Base-by-base conservation (phyloP, 2,797 vertebrate species). In the Salarias fasciatus region DNA sequence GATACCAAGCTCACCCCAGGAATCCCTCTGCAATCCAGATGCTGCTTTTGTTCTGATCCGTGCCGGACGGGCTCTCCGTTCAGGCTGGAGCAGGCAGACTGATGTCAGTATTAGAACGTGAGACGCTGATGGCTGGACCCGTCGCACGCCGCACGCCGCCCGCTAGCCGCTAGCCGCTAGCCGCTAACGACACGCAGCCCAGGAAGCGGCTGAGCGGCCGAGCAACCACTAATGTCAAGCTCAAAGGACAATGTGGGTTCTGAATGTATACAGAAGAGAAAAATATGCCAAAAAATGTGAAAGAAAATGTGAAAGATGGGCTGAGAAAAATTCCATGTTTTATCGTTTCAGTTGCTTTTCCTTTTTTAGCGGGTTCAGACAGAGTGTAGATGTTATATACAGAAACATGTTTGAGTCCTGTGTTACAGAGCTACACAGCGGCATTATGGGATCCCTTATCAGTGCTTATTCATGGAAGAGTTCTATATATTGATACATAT, bases 1-100 rank as follows among this genome's bases (percentile, higher is more conserved):
- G n/a, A n/a, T n/a, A n/a, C n/a, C 54, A 58, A 71, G 65, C 61
- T 57, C 59, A 58, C 72, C 53, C 24, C 63, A 63, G 69, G 35
- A 63, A 24, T 72, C 71, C 86, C 89, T 92, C 90, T 89, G 64
- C 38, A 72, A 92, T 60, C 87, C 79, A 88, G 84, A 83, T 79
- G 84, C 80, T 82, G 86, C 66, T 80, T 79, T 77, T 45, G 56
- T 13, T 61, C 56, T 59, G 45, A 63, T 1, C 1, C 1, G 33
- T 9, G 55, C 67, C 66, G 53, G 59, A 54, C 73, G 80, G 77
- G 75, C 82, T 76, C 68, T 51, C 53, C 70, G n/a, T n/a, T n/a
- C n/a, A n/a, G n/a, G n/a, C n/a, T n/a, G n/a, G n/a, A n/a, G 45
- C 41, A 45, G 31, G 53, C 55, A 58, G 79, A 6, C 33, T 33